Conservation (phyloP, 2,113 vertebrate genomes). For the Pygoscelis antarcticus region DNA sequence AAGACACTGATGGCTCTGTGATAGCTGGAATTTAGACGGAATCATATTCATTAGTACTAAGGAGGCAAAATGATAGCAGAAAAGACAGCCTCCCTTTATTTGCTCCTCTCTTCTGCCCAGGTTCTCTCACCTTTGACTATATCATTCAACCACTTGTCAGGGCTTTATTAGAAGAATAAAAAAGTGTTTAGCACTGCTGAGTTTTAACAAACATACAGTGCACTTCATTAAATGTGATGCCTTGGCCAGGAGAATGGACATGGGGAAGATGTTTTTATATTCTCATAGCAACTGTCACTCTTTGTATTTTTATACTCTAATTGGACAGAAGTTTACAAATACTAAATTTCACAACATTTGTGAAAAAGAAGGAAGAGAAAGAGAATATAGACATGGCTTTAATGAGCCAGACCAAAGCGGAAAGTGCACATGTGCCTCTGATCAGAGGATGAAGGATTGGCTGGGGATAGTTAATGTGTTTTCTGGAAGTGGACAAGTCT, state of each 20-base stretch:
- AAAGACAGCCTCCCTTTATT: not conserved
- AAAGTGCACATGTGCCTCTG: not conserved
- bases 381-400: not conserved
- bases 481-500: not conserved
- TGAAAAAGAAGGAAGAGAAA: not conserved
- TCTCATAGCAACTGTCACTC: not conserved
- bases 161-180: not conserved
- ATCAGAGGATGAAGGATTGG: not conserved
- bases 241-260: not conserved
- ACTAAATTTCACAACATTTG: not conserved
- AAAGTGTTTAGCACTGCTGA: not conserved
- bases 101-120: not conserved
- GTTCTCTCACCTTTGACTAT: not conserved
- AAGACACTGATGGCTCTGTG: not conserved
- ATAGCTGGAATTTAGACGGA: constrained; percentile 4
- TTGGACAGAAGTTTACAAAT: not conserved
- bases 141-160: not conserved
- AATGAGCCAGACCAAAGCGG: not conserved
- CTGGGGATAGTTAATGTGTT: not conserved
- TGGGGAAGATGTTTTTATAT: not conserved
- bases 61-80: not conserved
- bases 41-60: not conserved
- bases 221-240: not conserved
- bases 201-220: not conserved
- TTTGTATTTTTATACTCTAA: not conserved